A percentile compares a stretch with the other conserved stretches of the same genome.
Conservation (phyloP, 2,113 vertebrate species). For the Phycodurus eques region DNA sequence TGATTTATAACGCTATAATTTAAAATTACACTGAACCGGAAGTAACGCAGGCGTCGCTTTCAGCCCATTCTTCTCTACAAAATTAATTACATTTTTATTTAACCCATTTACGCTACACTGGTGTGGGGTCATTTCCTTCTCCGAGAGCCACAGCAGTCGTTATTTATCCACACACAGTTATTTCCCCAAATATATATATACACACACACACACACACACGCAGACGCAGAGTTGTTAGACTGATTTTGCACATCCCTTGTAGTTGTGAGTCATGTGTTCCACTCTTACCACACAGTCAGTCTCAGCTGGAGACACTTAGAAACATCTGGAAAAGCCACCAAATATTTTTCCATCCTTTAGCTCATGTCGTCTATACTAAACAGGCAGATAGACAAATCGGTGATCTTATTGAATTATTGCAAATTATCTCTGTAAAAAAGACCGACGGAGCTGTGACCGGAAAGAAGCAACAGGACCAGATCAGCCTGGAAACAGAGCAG, state of each 20-base stretch:
- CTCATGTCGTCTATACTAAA: neutral
- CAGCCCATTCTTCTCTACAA: too few relatives aligned
- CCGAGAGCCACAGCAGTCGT: slow-evolving; percentile 13
- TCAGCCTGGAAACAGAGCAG: slow-evolving; percentile 15
- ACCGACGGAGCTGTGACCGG: neutral
- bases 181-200: slow-evolving; percentile 10
- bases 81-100: neutral
- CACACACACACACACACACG: slow-evolving; percentile 11
- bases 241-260: slow-evolving; percentile 24
- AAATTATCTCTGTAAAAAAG: neutral
- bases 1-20: too few relatives aligned
- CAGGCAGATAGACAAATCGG: neutral
- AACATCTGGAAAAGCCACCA: slow-evolving; percentile 46
- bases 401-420: neutral
- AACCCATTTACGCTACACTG: neutral
- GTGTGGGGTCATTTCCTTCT: neutral
- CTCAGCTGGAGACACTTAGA: slow-evolving; percentile 40
- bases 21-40: too few relatives aligned
- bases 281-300: slow-evolving; percentile 35
- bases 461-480: neutral
- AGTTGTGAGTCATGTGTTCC: slow-evolving; percentile 53
- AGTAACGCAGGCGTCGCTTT: too few relatives aligned
- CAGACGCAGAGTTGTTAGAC: slow-evolving; percentile 14
- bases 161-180: slow-evolving; percentile 5
- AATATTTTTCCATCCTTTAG: slow-evolving; percentile 1